Base-by-base conservation (phyloP, 2,113 vertebrate species). In the Lophura nycthemera region DNA sequence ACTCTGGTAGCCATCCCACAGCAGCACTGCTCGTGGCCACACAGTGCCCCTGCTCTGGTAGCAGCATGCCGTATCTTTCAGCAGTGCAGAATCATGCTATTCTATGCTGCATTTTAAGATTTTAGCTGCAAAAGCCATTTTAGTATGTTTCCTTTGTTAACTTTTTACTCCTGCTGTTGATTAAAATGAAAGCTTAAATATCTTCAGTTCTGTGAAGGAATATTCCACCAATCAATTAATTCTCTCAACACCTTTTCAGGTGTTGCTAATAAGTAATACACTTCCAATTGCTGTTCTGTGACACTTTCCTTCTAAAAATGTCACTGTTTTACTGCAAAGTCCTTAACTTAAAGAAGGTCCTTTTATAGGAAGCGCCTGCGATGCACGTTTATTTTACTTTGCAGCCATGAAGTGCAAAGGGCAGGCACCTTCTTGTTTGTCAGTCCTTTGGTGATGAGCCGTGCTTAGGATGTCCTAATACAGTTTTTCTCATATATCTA, bases 141-240 rank as follows among this genome's bases (percentile, higher is more conserved):
- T 87, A 43, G 43, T 72, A 11, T 65, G 42, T 86, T 89, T 83
- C 52, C 30, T 65, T 66, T 48, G 0, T 90, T 56, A 74, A 32
- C 42, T 52, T 88, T 87, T 50, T 42, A 54, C 86, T 81, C 34
- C 73, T 94, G 42, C 65, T 91, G 75, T 71, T 89, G 83, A 82
- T 94, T 73, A 70, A 59, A 79, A 86, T 87, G 88, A 60, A 71
- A 27, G 40, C 43, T 92, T 79, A 9, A 80, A 36, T 72, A 45
- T 75, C 36, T 29, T 89, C 50, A 29, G 18, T 30, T 57, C 67
- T 75, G 52, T 91, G 59, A 83, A 40, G 52, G 59, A 70, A 34
- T 64, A 70, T 61, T 59, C 71, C 83, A 56, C 69, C 52, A 47
- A 87, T 92, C 88, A 66, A 18, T 80, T 66, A 64, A 69, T 34